A percentile compares a stretch with the other conserved stretches of the same genome.
These are phyloP conservation scores for Philypnodon macrostomus DNA, from an alignment of 2,797 vertebrate genomes.

Conservation along the genomic window DNA sequence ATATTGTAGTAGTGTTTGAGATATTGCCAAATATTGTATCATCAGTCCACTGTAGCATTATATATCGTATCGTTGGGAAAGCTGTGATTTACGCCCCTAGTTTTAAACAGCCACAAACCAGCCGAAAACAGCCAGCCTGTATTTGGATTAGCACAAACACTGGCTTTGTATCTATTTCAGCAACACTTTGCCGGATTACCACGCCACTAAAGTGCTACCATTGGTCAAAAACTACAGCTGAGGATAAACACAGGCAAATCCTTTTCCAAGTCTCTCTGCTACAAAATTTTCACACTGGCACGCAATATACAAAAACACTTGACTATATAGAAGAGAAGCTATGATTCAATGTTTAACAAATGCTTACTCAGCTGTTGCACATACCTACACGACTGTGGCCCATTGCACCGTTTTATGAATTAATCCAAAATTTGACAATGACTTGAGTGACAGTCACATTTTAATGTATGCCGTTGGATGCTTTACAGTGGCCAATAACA, in stretches of 20 bases:
- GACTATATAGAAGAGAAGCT: not conserved
- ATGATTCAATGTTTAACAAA: conserved; percentile 1
- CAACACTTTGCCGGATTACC: conserved; percentile 36
- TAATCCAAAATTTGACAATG: conserved; percentile 2
- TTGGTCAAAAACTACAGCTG: conserved; percentile 20
- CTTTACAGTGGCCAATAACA: not conserved
- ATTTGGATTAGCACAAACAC: conserved; percentile 26
- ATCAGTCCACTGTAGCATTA: too few species aligned
- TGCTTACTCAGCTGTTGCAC: not conserved
- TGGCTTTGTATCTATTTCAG: conserved; percentile 38
- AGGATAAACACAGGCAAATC: conserved; percentile 28
- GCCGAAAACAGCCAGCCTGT: conserved; percentile 14
- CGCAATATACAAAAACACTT: conserved; percentile 6
- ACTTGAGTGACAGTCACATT: conserved; percentile 7
- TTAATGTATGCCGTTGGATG: conserved; percentile 4
- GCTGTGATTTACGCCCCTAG: too few species aligned
- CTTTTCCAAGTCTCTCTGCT: conserved; percentile 20
- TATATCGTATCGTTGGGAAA: too few species aligned
- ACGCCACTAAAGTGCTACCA: conserved; percentile 21
- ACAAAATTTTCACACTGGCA: conserved; percentile 15
- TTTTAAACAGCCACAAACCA: conserved; percentile 10
- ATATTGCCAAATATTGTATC: too few species aligned
- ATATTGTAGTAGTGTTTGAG: too few species aligned
- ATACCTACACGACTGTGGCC: not conserved
- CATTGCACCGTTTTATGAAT: not conserved